Percentiles rank a stretch among this genome's conserved stretches.
These are phyloP conservation scores for Botrylloides violaceus DNA, from an alignment of 23 tunicate genomes.

Conservation along the genomic window DNA sequence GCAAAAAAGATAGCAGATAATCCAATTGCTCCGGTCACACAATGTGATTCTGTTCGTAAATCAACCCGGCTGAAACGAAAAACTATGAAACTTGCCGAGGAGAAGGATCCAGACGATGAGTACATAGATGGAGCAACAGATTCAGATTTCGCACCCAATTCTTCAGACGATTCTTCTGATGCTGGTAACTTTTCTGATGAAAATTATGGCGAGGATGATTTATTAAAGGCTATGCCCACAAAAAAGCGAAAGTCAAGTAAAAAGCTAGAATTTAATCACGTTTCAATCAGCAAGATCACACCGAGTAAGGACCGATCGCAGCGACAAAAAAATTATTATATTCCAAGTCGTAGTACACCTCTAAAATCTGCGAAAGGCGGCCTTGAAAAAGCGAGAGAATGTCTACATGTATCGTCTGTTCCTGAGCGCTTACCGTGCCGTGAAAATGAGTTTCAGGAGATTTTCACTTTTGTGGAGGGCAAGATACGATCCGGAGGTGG, in stretches of 20 bases:
- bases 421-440: constrained; percentile 97
- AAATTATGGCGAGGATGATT: not conserved
- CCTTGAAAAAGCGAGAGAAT: constrained; percentile 49
- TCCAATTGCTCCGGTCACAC: too few species aligned
- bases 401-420: constrained; percentile 78
- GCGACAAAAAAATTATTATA: constrained; percentile 25
- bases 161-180: not conserved
- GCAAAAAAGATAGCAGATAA: too few species aligned
- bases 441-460: constrained; percentile 69
- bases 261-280: not conserved
- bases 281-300: constrained; percentile 13
- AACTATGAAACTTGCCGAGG: not conserved
- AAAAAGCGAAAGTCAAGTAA: not conserved
- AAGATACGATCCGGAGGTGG: constrained; percentile 78
- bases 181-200: not conserved
- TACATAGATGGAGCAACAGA: not conserved
- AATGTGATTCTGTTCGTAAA: not conserved
- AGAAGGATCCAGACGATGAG: not conserved
- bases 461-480: constrained; percentile 80
- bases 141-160: not conserved
- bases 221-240: not conserved
- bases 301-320: constrained; percentile 18
- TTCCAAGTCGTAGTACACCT: constrained; percentile 45
- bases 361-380: constrained; percentile 20
- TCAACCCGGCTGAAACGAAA: not conserved